These are phyloP conservation scores for Netelia melanura DNA, from an alignment of 2,888 invertebrate genomes.

Conservation along the genomic window DNA sequence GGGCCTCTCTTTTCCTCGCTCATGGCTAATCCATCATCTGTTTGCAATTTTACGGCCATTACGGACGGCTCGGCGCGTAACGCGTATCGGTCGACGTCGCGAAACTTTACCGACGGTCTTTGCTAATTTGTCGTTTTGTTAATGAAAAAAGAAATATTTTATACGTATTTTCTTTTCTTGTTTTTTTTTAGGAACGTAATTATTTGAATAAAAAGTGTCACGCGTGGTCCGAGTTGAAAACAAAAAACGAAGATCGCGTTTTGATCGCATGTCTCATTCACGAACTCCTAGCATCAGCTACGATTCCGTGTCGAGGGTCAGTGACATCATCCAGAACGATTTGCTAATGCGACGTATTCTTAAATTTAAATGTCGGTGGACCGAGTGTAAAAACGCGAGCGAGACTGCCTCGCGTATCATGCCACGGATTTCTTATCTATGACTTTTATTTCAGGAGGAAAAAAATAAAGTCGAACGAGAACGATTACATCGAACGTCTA, in stretches of 20 bases:
- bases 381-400: not conserved
- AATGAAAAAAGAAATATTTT: not conserved
- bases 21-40: not conserved
- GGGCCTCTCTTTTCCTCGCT: not conserved
- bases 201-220: no score
- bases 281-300: not conserved
- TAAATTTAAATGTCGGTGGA: not conserved
- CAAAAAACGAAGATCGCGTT: no score
- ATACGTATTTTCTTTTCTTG: not conserved
- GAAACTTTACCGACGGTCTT: no score
- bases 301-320: slow-evolving; percentile 41
- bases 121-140: no score
- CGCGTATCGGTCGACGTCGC: no score
- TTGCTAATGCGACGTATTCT: slow-evolving; percentile 12
- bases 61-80: not conserved
- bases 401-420: not conserved
- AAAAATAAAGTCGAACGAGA: not conserved
- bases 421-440: no score
- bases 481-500: no score
- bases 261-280: slow-evolving; percentile 3
- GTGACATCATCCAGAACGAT: slow-evolving; percentile 30
- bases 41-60: not conserved
- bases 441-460: not conserved
- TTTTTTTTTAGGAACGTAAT: no score
- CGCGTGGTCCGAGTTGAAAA: no score